These are phyloP conservation scores for Homalodisca vitripennis DNA, from an alignment of 1,140 invertebrate species.

Conservation along the genomic window DNA sequence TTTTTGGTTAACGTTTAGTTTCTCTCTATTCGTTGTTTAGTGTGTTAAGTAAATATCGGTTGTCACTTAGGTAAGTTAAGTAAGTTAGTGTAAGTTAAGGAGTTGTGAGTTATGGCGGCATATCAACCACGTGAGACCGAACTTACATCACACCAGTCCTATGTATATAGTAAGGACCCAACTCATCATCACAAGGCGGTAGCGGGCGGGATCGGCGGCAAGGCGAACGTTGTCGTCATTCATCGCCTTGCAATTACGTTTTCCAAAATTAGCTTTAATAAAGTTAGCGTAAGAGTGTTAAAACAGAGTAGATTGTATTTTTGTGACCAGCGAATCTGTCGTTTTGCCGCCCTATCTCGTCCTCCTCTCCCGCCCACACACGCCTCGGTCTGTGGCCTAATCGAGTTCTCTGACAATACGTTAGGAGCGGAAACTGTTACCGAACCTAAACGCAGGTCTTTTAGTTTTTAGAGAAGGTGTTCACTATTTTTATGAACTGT, in stretches of 20 bases:
- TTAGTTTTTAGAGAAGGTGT: neutral
- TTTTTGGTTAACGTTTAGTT: conserved; percentile 21
- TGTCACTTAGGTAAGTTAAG: conserved; percentile 19
- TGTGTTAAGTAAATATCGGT: conserved; percentile 27
- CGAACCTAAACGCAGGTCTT: neutral
- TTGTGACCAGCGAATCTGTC: neutral
- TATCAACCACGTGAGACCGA: too few relatives aligned
- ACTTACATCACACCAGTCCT: too few relatives aligned
- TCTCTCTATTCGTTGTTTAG: conserved; percentile 29
- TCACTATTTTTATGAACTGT: neutral
- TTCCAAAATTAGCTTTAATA: conserved; percentile 25
- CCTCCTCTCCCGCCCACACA: neutral
- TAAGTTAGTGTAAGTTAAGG: conserved; percentile 11
- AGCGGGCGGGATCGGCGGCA: too few relatives aligned
- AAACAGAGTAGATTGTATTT: conserved; percentile 16
- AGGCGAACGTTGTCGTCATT: too few relatives aligned
- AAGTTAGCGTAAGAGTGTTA: conserved; percentile 16
- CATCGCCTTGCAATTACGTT: conserved; percentile 21
- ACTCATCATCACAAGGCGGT: too few relatives aligned
- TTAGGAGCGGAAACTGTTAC: neutral
- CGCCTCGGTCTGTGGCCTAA: conserved; percentile 12
- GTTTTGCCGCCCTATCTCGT: neutral
- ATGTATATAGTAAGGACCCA: too few relatives aligned
- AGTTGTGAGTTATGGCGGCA: neutral
- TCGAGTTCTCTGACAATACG: conserved; percentile 2